phyloP scores from a whole-genome alignment of 2,888 invertebrate species.

The Copidosoma aretas region DNA sequence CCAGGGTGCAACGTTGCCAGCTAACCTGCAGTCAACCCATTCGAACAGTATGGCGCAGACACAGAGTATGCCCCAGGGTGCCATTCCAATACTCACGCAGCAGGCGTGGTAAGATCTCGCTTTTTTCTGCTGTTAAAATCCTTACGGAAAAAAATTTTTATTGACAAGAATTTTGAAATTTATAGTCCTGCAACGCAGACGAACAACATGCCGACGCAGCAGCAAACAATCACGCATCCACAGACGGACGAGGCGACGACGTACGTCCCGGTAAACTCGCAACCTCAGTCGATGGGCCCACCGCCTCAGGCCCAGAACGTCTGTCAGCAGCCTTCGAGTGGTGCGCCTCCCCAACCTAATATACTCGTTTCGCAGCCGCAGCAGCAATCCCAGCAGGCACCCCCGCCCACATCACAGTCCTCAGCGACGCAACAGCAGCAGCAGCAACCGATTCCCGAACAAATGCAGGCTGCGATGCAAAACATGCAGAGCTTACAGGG shows the following conservation, averaged over 20 bases:
- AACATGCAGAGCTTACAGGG: conserved; percentile 57
- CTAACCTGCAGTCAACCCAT: conserved; percentile 66
- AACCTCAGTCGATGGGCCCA: conserved; percentile 49
- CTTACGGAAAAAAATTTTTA: background rate
- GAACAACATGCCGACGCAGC: conserved; percentile 62
- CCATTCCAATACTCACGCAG: conserved; percentile 67
- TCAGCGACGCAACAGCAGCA: conserved; percentile 37
- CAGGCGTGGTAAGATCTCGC: conserved; percentile 31
- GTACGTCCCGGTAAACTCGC: conserved; percentile 49
- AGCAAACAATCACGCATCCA: conserved; percentile 60
- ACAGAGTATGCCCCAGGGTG: conserved; percentile 68
- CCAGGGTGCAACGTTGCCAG: conserved; percentile 70
- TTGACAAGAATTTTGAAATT: background rate
- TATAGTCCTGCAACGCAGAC: conserved; percentile 35
- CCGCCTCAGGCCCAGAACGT: conserved; percentile 53
- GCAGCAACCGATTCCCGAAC: conserved; percentile 54
- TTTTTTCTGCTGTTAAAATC: background rate
- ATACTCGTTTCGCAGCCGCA: conserved; percentile 55
- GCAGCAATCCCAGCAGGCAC: conserved; percentile 58
- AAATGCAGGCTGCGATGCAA: conserved; percentile 52
- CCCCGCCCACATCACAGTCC: conserved; percentile 59
- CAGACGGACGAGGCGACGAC: conserved; percentile 25
- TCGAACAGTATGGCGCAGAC: conserved; percentile 67
- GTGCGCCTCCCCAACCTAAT: conserved; percentile 48
- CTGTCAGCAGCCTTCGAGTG: conserved; percentile 48